Conservation (phyloP, 2,797 vertebrate genomes). For the Arrhamphus sclerolepis region DNA sequence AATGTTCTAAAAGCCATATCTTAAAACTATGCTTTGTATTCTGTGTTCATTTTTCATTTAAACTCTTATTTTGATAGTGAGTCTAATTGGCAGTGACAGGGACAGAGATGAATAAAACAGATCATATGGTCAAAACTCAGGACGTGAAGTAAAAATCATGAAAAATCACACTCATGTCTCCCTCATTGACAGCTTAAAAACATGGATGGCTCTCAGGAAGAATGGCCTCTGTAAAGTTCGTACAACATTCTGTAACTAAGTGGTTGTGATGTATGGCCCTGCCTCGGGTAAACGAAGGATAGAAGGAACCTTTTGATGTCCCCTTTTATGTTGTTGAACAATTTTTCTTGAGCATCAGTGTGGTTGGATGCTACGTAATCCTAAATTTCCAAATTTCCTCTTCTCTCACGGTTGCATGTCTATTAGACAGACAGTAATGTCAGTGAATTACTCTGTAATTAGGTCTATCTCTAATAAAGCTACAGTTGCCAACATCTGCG, state of each 20-base stretch:
- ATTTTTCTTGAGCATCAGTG: slow-evolving; percentile 31
- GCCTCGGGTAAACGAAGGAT: too few species aligned
- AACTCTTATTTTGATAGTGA: too few species aligned
- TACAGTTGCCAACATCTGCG: slow-evolving; percentile 67
- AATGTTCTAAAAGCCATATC: too few species aligned
- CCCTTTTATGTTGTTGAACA: slow-evolving; percentile 23
- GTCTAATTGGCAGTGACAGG: not conserved
- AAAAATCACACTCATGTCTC: too few species aligned
- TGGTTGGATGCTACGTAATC: slow-evolving; percentile 46
- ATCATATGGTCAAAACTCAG: not conserved
- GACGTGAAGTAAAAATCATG: too few species aligned
- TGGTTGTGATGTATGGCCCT: too few species aligned
- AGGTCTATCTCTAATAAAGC: slow-evolving; percentile 65
- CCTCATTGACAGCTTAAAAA: too few species aligned
- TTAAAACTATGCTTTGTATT: too few species aligned
- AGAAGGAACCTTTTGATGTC: not conserved
- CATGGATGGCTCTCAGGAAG: too few species aligned
- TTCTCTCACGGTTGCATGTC: slow-evolving; percentile 49
- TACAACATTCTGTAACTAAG: too few species aligned
- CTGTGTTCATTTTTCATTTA: too few species aligned
- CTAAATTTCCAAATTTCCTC: slow-evolving; percentile 49
- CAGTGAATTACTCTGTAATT: slow-evolving; percentile 73
- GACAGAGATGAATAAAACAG: not conserved
- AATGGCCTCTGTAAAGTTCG: too few species aligned
- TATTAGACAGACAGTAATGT: slow-evolving; percentile 71